Evolutionary conservation across 2,113 vertebrate genomes (phyloP).

Genomic region (Heterotis niloticus): DNA sequence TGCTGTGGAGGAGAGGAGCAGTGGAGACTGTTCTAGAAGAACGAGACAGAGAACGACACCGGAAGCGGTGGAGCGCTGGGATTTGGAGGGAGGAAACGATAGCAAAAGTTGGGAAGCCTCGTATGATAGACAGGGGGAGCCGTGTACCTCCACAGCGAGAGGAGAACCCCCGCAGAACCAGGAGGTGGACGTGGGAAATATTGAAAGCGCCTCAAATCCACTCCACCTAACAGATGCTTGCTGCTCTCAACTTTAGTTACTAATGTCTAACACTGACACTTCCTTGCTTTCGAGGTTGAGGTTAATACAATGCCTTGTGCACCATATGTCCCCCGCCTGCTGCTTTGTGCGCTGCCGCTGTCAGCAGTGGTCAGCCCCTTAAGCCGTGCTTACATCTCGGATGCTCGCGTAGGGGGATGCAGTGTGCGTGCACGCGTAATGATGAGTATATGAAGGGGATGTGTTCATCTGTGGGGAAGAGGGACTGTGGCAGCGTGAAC

Average conservation of each 20-base stretch:
- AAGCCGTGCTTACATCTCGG: too few species aligned
- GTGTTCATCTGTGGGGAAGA: background rate
- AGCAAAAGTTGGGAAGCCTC: background rate
- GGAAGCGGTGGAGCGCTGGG: background rate
- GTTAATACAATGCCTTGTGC: background rate
- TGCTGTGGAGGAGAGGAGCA: background rate
- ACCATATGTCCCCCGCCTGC: background rate
- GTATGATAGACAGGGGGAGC: background rate
- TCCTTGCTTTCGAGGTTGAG: background rate
- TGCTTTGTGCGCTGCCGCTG: background rate
- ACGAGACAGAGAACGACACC: background rate
- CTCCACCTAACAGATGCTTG: too few species aligned
- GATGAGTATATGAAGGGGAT: background rate
- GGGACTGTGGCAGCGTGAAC: background rate
- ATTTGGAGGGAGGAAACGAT: too few species aligned
- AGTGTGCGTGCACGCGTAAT: background rate
- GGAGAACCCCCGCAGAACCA: background rate
- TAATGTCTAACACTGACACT: background rate
- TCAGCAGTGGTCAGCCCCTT: too few species aligned
- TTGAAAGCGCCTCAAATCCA: too few species aligned
- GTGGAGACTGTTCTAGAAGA: background rate
- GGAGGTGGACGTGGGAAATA: too few species aligned
- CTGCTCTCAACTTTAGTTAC: too few species aligned
- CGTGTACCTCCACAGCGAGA: background rate
- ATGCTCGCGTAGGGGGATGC: background rate